Conservation (phyloP, 2,797 vertebrate genomes). For the Alfaro cultratus region DNA sequence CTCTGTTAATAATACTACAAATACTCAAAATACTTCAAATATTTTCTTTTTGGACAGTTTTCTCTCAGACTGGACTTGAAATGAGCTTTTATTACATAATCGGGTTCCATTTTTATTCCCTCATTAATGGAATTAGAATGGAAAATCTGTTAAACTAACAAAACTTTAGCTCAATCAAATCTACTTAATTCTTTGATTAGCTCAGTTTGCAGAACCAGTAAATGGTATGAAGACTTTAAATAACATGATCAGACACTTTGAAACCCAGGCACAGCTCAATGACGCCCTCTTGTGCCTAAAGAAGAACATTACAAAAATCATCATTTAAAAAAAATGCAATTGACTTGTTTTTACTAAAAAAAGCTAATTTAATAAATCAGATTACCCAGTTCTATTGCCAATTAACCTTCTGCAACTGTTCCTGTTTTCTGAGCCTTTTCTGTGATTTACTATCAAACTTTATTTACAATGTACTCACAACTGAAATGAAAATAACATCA, state of each 20-base stretch:
- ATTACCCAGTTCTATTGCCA: too few relatives aligned
- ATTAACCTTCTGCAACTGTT: not conserved
- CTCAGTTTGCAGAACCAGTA: not conserved
- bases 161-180: not conserved
- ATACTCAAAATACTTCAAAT: not conserved
- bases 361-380: not conserved
- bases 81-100: not conserved
- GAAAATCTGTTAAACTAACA: not conserved
- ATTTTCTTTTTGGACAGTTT: not conserved
- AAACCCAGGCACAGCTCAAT: slow-evolving; percentile 53
- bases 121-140: not conserved
- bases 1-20: not conserved
- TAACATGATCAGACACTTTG: not conserved
- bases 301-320: slow-evolving; percentile 32
- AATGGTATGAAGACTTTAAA: not conserved
- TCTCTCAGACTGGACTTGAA: not conserved
- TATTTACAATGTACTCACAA: not conserved
- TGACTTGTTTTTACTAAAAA: not conserved
- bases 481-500: not conserved
- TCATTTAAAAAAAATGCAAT: not conserved
- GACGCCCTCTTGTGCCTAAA: slow-evolving; percentile 68
- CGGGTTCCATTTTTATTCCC: fast-evolving
- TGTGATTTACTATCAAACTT: not conserved
- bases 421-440: not conserved
- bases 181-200: not conserved